These are phyloP conservation scores for Capitella teleta DNA, from an alignment of 1,140 invertebrate species.

Conservation along the genomic window DNA sequence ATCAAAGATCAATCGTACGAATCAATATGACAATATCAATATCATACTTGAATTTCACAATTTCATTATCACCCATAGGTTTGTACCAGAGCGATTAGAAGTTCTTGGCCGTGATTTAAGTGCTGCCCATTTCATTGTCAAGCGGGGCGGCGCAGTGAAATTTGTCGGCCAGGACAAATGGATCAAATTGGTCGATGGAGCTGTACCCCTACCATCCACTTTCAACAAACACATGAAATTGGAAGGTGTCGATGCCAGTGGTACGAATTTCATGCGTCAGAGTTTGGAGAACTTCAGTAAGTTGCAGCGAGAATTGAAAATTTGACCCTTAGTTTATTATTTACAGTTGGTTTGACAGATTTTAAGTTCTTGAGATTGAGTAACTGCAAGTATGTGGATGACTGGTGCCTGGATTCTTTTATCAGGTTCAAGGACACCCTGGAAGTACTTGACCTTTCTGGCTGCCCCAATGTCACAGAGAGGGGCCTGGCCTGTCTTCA, in stretches of 20 bases:
- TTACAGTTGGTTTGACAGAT: constrained; percentile 44
- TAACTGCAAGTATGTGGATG: constrained; percentile 55
- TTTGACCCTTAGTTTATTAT: neutral
- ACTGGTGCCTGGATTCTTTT: constrained; percentile 51
- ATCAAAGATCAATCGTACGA: too few species aligned
- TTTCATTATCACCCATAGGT: too few species aligned
- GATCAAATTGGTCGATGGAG: constrained; percentile 30
- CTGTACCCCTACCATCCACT: constrained; percentile 47
- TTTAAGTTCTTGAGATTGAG: constrained; percentile 56
- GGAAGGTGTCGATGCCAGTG: constrained; percentile 57
- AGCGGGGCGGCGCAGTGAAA: constrained; percentile 55
- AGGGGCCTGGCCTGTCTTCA: constrained; percentile 55
- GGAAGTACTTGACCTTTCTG: constrained; percentile 61
- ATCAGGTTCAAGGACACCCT: constrained; percentile 47
- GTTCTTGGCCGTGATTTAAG: constrained; percentile 61
- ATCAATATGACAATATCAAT: too few species aligned
- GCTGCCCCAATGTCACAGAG: constrained; percentile 54
- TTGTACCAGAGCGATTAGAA: too few species aligned
- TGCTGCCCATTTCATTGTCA: constrained; percentile 59
- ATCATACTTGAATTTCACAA: too few species aligned
- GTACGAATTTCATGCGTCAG: constrained; percentile 55
- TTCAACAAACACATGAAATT: constrained; percentile 49
- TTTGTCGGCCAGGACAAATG: constrained; percentile 47
- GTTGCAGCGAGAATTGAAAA: neutral
- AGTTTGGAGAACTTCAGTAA: constrained; percentile 55